phyloP scores from a whole-genome alignment of 64 coral and sea anemone genomes.

The Montipora foliosa region DNA sequence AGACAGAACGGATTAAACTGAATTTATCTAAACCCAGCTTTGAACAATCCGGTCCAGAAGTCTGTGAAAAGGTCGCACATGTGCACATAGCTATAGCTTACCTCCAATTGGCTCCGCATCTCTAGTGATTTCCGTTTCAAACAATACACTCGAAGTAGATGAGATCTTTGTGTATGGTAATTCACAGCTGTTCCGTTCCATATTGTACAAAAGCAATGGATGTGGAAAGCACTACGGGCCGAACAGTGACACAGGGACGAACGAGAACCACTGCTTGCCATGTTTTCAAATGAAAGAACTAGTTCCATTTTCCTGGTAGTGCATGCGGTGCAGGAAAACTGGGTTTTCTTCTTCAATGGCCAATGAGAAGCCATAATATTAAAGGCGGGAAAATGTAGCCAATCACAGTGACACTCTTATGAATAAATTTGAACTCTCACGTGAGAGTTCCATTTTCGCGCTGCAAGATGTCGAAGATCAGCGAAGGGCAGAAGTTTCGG shows the following conservation, averaged over 20 bases:
- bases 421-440: neutral
- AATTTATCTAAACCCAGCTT: too few relatives aligned
- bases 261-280: slow-evolving; percentile 19
- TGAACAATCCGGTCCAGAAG: too few relatives aligned
- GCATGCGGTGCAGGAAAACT: slow-evolving; percentile 3
- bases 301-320: slow-evolving; percentile 38
- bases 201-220: slow-evolving; percentile 65
- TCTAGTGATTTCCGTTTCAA: neutral
- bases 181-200: slow-evolving; percentile 72
- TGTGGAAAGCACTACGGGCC: slow-evolving; percentile 31
- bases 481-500: neutral
- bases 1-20: too few relatives aligned
- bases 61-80: too few relatives aligned
- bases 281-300: slow-evolving; percentile 40
- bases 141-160: slow-evolving; percentile 59
- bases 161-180: slow-evolving; percentile 75
- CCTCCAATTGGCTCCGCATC: slow-evolving; percentile 12
- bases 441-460: neutral
- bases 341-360: slow-evolving; percentile 9
- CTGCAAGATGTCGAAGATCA: slow-evolving; percentile 42
- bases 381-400: slow-evolving; percentile 43
- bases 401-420: slow-evolving; percentile 48
- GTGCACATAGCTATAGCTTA: neutral
- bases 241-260: slow-evolving; percentile 64
- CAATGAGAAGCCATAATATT: slow-evolving; percentile 1